Evolutionary conservation across 2,888 invertebrate species (phyloP), one percentile per base, ranked within the genome.

Genomic region (Ennomos erosarius): DNA sequence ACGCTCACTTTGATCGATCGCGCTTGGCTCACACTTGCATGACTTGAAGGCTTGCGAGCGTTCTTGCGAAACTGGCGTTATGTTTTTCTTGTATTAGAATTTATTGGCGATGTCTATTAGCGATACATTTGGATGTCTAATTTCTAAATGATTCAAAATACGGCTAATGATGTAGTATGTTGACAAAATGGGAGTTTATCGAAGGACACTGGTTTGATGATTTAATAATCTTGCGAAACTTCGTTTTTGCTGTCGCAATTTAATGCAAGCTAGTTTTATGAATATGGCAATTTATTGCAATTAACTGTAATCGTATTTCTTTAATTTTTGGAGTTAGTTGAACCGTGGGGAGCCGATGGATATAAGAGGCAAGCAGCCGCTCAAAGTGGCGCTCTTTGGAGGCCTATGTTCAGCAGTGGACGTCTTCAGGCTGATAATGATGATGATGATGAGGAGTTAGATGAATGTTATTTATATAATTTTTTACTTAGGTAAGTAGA

Each of bases 1-100:
- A 73, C 74, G 67, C 65, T 5, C 43, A 35, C 63, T 70, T 65
- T 75, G 76, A 77, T 78, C 75, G 77, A 78, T 77, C 70, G 71
- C 69, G 67, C 59, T 64, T 61, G 36, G 42, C 36, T 11, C 33
- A 37, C 8, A 37, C 48, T 42, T 13, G 49, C 45, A 50, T 48
- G 55, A 44, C 45, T 55, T 26, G 54, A 54, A 47, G 36, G 26
- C n/a, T 34, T 39, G n/a, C 44, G 45, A 11, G 42, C 39, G 53
- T 55, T 39, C 47, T 67, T 67, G 61, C 62, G 61, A 67, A 67
- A 67, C 49, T 55, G 49, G 58, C 52, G 26, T 11, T 36, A 36
- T 55, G 55, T 64, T 64, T 67, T 64, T 67, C 59, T 62, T 59
- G 53, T 52, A 49, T 56, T 45, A 60, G 55, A 59, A 60, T 58